Percentiles rank a stretch among this genome's conserved stretches.
Evolutionary conservation across 2,113 vertebrate genomes (phyloP).

Genomic region (Pelusios castaneus): DNA sequence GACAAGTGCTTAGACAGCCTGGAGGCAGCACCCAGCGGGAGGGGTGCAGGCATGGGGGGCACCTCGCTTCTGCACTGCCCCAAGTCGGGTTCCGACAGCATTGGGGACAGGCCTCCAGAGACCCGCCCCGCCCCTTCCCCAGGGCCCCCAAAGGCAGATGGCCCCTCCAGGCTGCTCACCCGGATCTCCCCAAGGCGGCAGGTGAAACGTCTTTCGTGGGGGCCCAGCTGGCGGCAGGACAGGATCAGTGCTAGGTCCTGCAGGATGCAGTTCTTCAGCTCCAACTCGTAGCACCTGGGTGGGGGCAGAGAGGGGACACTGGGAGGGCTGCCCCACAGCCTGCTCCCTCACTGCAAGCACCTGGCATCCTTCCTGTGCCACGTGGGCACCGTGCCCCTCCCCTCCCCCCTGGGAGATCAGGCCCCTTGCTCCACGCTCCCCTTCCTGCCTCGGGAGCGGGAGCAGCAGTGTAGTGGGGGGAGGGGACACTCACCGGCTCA

Average conservation of each 20-base stretch:
- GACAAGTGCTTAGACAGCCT: not conserved
- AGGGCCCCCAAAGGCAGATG: not conserved
- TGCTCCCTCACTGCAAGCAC: not conserved
- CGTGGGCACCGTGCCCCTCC: accelerated
- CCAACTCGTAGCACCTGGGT: conserved; percentile 86
- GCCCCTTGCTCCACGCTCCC: accelerated
- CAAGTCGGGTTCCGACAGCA: too few relatives aligned
- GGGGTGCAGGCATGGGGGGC: not conserved
- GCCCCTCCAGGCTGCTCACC: conserved; percentile 69
- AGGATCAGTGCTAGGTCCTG: conserved; percentile 82
- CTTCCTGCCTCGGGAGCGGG: accelerated
- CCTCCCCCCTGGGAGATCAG: too few relatives aligned
- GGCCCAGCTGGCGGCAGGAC: conserved; percentile 54
- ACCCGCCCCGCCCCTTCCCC: too few relatives aligned
- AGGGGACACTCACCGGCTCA: conserved; percentile 71
- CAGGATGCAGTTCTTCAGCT: conserved; percentile 78
- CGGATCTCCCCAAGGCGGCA: conserved; percentile 90
- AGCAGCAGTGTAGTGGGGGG: too few relatives aligned
- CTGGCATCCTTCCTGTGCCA: not conserved
- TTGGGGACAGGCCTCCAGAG: not conserved
- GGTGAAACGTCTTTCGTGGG: conserved; percentile 73
- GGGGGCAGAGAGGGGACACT: not conserved
- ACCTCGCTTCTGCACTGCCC: not conserved
- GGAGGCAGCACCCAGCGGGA: not conserved
- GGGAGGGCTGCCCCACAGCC: not conserved